Evolutionary conservation across 2,113 vertebrate species (phyloP).

Genomic region (Hippocampus guttulatus): DNA sequence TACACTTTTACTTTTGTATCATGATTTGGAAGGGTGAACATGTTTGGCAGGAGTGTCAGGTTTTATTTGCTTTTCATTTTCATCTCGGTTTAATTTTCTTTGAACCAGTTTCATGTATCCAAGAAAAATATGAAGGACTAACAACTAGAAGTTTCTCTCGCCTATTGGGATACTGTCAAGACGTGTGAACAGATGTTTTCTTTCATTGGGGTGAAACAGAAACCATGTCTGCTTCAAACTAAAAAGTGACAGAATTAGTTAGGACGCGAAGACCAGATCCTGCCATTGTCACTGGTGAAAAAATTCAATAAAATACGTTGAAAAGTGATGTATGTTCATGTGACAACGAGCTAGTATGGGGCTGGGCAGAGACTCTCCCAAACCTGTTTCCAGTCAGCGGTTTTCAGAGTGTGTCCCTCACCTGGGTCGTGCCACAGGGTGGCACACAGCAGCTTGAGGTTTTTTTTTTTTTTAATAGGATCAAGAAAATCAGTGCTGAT

Average conservation of each 20-base stretch:
- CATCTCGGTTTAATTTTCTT: not conserved
- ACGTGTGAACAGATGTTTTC: constrained; percentile 30
- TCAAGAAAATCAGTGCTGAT: too few species aligned
- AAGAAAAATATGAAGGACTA: constrained; percentile 16
- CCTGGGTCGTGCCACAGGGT: too few species aligned
- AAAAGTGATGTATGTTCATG: constrained; percentile 22
- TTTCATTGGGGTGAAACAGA: constrained; percentile 27
- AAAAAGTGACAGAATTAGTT: constrained; percentile 14
- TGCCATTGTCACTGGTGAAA: not conserved
- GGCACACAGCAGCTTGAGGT: not conserved
- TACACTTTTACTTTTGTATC: not conserved
- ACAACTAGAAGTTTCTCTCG: constrained; percentile 10
- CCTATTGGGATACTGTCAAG: not conserved
- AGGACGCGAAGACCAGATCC: constrained; percentile 8
- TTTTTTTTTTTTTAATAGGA: too few species aligned
- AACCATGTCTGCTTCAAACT: constrained; percentile 21
- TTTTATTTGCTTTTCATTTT: constrained; percentile 14
- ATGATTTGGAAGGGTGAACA: constrained; percentile 8
- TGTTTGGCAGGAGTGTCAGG: constrained; percentile 4
- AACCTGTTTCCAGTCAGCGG: not conserved
- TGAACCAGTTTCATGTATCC: constrained; percentile 27
- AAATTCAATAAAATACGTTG: constrained; percentile 12
- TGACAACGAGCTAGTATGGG: not conserved
- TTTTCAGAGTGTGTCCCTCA: not conserved
- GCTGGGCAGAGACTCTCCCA: not conserved